A percentile compares a stretch with the other conserved stretches of the same genome.
These are phyloP conservation scores for Stegophylla sp. DNA, from an alignment of 2,888 invertebrate genomes.

Conservation along the genomic window DNA sequence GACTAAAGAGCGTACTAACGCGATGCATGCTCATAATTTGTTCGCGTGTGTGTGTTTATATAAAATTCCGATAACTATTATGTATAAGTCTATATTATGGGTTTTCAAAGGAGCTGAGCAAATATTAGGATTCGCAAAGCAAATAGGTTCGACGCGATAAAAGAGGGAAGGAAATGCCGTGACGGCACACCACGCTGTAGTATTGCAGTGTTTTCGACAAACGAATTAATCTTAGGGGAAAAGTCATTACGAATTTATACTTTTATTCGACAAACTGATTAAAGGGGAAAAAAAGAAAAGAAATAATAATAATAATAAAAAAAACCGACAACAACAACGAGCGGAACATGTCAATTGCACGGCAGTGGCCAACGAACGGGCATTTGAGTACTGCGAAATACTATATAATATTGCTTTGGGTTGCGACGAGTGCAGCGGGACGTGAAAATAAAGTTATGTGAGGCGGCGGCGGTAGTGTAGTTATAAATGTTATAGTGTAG, in stretches of 20 bases:
- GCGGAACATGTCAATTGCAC: conserved; percentile 54
- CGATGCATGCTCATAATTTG: no score
- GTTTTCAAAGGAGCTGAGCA: background rate
- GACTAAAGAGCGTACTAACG: no score
- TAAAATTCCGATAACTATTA: no score
- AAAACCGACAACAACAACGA: no score
- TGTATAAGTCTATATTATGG: background rate
- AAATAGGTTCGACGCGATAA: background rate
- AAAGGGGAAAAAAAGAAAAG: background rate
- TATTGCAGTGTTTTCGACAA: conserved; percentile 43
- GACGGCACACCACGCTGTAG: background rate
- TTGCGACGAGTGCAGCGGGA: conserved; percentile 14
- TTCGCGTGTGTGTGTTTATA: no score
- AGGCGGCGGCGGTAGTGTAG: background rate
- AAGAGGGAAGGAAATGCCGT: background rate
- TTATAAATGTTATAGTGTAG: background rate
- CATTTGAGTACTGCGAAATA: conserved; percentile 17
- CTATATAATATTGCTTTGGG: conserved; percentile 17
- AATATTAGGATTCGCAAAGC: background rate
- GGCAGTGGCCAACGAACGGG: background rate
- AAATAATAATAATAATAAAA: conserved; percentile 5
- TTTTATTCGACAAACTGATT: conserved; percentile 52
- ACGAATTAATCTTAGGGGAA: conserved; percentile 41
- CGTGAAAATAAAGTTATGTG: conserved; percentile 45
- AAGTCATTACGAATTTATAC: conserved; percentile 49